phyloP scores from a whole-genome alignment of 1,140 invertebrate species.

The Drosophila tsacasi region DNA sequence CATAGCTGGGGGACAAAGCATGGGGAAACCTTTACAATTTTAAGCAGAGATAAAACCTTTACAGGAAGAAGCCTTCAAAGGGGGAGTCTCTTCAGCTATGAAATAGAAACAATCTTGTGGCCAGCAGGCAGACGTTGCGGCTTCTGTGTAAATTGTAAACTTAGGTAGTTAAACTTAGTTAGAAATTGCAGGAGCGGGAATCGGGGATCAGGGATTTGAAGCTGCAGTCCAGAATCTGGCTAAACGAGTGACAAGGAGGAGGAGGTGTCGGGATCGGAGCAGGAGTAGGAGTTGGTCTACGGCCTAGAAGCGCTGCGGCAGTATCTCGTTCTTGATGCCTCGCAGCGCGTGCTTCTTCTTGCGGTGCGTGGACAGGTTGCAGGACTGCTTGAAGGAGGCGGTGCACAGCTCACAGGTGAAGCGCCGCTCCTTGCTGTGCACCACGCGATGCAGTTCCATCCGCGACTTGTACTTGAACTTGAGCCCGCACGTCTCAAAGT shows the following conservation, averaged over 20 bases:
- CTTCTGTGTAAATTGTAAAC: neutral
- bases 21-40: slow-evolving; percentile 11
- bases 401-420: slow-evolving; percentile 79
- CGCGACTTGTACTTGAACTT: slow-evolving; percentile 83
- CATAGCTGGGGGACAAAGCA: too few relatives aligned
- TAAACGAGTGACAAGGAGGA: slow-evolving; percentile 9
- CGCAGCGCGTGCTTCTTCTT: slow-evolving; percentile 78
- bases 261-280: neutral
- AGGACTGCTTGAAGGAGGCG: slow-evolving; percentile 81
- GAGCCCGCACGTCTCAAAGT: slow-evolving; percentile 73
- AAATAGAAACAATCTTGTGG: neutral
- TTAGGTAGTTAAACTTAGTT: slow-evolving; percentile 1
- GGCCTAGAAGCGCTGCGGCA: slow-evolving; percentile 71
- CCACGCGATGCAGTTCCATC: slow-evolving; percentile 79
- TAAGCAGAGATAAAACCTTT: neutral
- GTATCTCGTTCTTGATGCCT: slow-evolving; percentile 68
- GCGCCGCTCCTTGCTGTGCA: slow-evolving; percentile 80
- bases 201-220: neutral
- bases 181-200: neutral
- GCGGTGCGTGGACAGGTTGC: slow-evolving; percentile 80
- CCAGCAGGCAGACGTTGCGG: neutral
- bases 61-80: neutral
- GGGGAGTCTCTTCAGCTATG: neutral
- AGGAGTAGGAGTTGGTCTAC: neutral
- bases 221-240: slow-evolving; percentile 10